Evolutionary conservation across 2,797 vertebrate genomes (phyloP), one percentile per base, ranked within the genome.

Genomic region (Hydrolagus colliei): DNA sequence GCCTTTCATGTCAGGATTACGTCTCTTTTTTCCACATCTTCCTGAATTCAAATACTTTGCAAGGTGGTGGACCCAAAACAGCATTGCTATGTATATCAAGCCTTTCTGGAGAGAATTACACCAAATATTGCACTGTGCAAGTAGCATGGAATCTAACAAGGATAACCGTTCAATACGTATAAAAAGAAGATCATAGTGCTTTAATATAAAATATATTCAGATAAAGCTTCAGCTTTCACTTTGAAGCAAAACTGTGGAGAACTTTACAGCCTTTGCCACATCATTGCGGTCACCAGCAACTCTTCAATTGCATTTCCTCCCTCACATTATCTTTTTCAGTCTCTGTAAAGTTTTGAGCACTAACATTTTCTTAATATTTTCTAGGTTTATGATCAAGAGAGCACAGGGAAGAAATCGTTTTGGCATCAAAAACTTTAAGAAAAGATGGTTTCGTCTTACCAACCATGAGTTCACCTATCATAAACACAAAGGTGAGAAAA

Each of bases 401-500:
- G 98, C 98, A 0, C 98, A 99, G 88, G 98, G 98, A 68, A 96
- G 98, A 86, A 99, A 99, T 85, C 95, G 97, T 8, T 98, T 99
- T 86, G 97, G 98, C 63, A 97, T 98, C 93, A 99, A 99, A 92
- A 99, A 99, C 91, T 99, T 99, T 90, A 99, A 99, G 92, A 99
- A 97, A 90, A 93, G 98, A 88, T 99, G 98, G 98, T 99, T 99
- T 92, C 96, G 97, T 72, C 93, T 99, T 88, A 98, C 96, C 68
- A 99, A 99, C 90, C 98, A 99, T 0, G 97, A 99, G 89, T 98
- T 98, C 87, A 99, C 98, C 61, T 99, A 99, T 90, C 98, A 99
- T 90, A 98, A 96, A 93, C 97, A 93, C 86, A 99, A 98, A 98
- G 97, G 98, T 99, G 93, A 89, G 71, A 4, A 73, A 68, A 85